phyloP scores from a whole-genome alignment of 2,888 invertebrate species.

The Parnassius apollo region DNA sequence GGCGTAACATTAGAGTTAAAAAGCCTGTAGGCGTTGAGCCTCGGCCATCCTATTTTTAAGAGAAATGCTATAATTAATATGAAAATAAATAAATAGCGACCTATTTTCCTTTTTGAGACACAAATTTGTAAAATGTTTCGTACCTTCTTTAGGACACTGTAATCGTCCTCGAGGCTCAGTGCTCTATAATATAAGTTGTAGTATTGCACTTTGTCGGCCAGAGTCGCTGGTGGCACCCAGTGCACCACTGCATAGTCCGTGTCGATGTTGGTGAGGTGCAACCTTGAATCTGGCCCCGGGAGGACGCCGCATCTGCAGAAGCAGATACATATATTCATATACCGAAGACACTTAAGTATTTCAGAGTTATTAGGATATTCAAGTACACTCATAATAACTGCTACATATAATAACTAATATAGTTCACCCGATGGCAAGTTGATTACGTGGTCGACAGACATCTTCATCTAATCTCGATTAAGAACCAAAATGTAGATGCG shows the following conservation, averaged over 20 bases:
- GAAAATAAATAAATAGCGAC: no score
- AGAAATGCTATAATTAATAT: no score
- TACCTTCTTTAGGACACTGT: slow-evolving; percentile 78
- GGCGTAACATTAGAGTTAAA: no score
- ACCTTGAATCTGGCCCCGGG: slow-evolving; percentile 85
- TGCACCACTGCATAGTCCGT: slow-evolving; percentile 89
- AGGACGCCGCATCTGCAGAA: slow-evolving; percentile 92
- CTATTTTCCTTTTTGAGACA: no score
- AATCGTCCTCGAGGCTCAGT: slow-evolving; percentile 78
- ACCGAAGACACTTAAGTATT: slow-evolving; percentile 83
- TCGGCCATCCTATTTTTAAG: no score
- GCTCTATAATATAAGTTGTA: slow-evolving; percentile 84
- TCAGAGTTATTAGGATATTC: background rate
- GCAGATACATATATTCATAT: slow-evolving; percentile 91
- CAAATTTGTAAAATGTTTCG: background rate
- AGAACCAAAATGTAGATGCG: no score
- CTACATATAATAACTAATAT: no score
- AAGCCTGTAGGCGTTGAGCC: no score
- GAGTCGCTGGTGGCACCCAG: slow-evolving; percentile 87
- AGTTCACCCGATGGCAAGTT: no score
- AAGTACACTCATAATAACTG: background rate
- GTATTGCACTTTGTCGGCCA: slow-evolving; percentile 86
- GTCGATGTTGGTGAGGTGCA: slow-evolving; percentile 87
- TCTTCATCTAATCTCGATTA: no score
- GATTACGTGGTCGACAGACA: no score